Evolutionary conservation across 2,797 vertebrate genomes (phyloP).

Genomic region (Lacerta viridis): DNA sequence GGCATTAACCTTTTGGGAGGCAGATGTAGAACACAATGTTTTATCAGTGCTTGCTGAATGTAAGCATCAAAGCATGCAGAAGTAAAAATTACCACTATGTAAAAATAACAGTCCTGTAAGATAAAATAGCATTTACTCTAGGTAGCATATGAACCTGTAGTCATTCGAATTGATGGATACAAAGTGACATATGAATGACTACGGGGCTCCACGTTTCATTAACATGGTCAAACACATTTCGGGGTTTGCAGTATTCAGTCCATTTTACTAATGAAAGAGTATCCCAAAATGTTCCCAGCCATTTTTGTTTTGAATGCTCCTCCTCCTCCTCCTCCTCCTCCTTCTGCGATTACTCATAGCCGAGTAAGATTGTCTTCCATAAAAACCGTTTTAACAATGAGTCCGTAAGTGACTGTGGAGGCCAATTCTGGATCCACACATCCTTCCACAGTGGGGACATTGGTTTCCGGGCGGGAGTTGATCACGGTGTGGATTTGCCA

Average conservation of each 20-base stretch:
- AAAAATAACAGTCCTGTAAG: neutral
- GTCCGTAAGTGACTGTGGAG: too few relatives aligned
- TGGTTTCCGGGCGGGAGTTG: too few relatives aligned
- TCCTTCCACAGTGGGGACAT: too few relatives aligned
- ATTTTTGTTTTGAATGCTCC: neutral
- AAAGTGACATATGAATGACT: neutral
- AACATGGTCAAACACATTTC: neutral
- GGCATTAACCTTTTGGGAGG: conserved; percentile 63
- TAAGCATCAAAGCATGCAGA: neutral
- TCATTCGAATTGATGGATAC: neutral
- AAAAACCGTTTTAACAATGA: too few relatives aligned
- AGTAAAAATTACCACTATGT: neutral
- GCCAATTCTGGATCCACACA: too few relatives aligned
- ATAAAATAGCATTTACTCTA: neutral
- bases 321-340: too few relatives aligned
- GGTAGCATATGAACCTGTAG: neutral
- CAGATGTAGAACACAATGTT: neutral
- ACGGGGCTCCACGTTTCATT: neutral
- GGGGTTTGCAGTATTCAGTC: neutral
- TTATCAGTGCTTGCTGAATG: neutral
- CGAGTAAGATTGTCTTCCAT: too few relatives aligned
- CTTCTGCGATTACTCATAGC: too few relatives aligned
- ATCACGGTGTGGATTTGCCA: too few relatives aligned
- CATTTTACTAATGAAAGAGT: neutral
- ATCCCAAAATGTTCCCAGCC: neutral